Percentiles rank a stretch among this genome's conserved stretches.
These are phyloP conservation scores for Bellardia pandia DNA, from an alignment of 2,888 invertebrate species.

Conservation along the genomic window DNA sequence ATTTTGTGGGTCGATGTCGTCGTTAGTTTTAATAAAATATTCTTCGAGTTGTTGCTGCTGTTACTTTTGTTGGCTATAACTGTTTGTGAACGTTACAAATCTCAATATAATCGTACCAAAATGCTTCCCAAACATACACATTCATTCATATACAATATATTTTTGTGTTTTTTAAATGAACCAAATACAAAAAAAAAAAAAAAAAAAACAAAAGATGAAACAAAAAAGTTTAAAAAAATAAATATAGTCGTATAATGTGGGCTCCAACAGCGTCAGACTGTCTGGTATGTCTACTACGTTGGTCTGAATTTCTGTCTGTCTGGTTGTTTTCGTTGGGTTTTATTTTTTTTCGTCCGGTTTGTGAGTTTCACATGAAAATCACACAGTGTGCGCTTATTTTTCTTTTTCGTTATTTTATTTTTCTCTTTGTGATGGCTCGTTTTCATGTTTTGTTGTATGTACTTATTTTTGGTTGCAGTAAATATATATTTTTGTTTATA, in stretches of 20 bases:
- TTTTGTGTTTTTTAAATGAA: conserved; percentile 19
- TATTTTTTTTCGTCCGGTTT: conserved; percentile 56
- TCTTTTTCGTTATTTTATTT: conserved; percentile 15
- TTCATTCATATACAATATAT: not conserved
- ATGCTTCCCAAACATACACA: not conserved
- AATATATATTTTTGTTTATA: conserved; percentile 26
- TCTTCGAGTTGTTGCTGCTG: not conserved
- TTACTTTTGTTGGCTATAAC: conserved; percentile 49
- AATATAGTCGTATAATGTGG: conserved; percentile 75
- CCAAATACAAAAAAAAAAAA: conserved; percentile 24
- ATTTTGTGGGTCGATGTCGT: conserved; percentile 5
- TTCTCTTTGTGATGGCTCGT: conserved; percentile 16
- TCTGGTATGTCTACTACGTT: conserved; percentile 79
- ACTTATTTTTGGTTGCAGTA: conserved; percentile 49
- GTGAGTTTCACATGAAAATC: conserved; percentile 56
- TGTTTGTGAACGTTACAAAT: conserved; percentile 15
- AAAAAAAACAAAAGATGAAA: conserved; percentile 25
- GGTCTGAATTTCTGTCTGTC: conserved; percentile 52
- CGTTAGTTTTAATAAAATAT: conserved; percentile 11
- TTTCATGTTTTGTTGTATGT: conserved; percentile 11
- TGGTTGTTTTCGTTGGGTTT: conserved; percentile 37
- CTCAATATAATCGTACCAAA: not conserved
- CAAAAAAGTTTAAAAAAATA: not conserved
- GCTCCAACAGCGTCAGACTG: conserved; percentile 84
- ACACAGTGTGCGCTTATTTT: conserved; percentile 38